A percentile compares a stretch with the other conserved stretches of the same genome.
These are phyloP conservation scores for Lutjanus campechanus DNA, from an alignment of 2,797 vertebrate species.

Conservation along the genomic window DNA sequence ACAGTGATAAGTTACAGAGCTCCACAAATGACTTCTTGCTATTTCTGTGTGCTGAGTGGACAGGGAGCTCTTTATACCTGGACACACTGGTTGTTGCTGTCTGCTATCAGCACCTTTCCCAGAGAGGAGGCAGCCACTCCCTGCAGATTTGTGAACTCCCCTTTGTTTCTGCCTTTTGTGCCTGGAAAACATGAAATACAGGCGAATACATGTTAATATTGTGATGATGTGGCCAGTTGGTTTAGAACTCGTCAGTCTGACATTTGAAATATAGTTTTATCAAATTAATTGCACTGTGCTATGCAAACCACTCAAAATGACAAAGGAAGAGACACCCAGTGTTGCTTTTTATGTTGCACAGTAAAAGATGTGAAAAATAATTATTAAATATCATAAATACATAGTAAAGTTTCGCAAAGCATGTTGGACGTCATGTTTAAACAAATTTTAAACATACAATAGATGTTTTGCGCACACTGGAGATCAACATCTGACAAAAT, in stretches of 20 bases:
- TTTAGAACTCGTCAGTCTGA: not conserved
- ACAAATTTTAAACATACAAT: not conserved
- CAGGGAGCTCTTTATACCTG: constrained; percentile 87
- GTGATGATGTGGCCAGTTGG: not conserved
- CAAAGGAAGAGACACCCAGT: too few relatives aligned
- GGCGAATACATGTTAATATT: not conserved
- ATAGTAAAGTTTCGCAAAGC: too few relatives aligned
- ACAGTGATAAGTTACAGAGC: not conserved
- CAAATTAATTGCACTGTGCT: not conserved
- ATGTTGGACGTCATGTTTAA: not conserved
- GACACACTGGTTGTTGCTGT: constrained; percentile 99
- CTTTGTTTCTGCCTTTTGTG: constrained; percentile 99
- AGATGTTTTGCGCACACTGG: too few relatives aligned
- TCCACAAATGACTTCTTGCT: not conserved
- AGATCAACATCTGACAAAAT: not conserved
- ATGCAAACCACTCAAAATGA: too few relatives aligned
- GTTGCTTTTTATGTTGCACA: not conserved
- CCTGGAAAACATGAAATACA: constrained; percentile 81
- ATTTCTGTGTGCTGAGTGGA: not conserved
- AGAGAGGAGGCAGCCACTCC: constrained; percentile 93
- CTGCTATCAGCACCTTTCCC: constrained; percentile 96
- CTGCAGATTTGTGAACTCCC: constrained; percentile 98
- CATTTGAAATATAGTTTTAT: not conserved
- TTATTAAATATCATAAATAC: not conserved
- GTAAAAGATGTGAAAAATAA: not conserved